Conservation (phyloP, 2,888 invertebrate species). For the Mycogona germanica region DNA sequence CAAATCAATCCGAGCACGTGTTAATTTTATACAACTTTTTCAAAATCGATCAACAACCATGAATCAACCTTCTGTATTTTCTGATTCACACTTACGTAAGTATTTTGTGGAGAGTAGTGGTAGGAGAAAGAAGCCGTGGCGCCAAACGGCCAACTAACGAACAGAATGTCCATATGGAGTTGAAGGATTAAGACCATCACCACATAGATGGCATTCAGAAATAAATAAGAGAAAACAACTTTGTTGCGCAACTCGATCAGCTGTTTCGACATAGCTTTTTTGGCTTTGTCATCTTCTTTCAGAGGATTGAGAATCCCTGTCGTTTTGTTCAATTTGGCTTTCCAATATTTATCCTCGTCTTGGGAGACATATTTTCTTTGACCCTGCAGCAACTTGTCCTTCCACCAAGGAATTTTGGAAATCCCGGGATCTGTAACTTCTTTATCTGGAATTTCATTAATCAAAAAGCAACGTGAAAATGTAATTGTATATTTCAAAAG, state of each 20-base stretch:
- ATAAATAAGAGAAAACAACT: conserved; percentile 38
- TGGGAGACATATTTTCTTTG: conserved; percentile 33
- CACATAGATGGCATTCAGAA: conserved; percentile 44
- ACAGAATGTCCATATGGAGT: conserved; percentile 38
- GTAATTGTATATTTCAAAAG: too few relatives aligned
- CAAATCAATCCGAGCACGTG: neutral
- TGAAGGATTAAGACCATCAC: conserved; percentile 42
- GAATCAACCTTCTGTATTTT: too few relatives aligned
- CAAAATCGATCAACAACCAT: too few relatives aligned
- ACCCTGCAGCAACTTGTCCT: conserved; percentile 32
- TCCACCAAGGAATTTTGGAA: conserved; percentile 38
- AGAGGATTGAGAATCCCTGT: conserved; percentile 40
- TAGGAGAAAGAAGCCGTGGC: neutral
- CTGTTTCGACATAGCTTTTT: conserved; percentile 25
- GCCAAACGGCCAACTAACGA: conserved; percentile 44
- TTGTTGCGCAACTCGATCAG: conserved; percentile 39
- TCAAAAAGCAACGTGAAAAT: too few relatives aligned
- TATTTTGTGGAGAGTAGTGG: neutral
- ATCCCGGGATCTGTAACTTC: too few relatives aligned
- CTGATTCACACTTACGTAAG: too few relatives aligned
- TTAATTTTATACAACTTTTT: too few relatives aligned
- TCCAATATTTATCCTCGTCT: conserved; percentile 40
- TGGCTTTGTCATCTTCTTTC: conserved; percentile 30
- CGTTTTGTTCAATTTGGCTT: too few relatives aligned
- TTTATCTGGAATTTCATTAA: too few relatives aligned